Base-by-base conservation (phyloP, 2,113 vertebrate species). In the Canis aureus region DNA sequence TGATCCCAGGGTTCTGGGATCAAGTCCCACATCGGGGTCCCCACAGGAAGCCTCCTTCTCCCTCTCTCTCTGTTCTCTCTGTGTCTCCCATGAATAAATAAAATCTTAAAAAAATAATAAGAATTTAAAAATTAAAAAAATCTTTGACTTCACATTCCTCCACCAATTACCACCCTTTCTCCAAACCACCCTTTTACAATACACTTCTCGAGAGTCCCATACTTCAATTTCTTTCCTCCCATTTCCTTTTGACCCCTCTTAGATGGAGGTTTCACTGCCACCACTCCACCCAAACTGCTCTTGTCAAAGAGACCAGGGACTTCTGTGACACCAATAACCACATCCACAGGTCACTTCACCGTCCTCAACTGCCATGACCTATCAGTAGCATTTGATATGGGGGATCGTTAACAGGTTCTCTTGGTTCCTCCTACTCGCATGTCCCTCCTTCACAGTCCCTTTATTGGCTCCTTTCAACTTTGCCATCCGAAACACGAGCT, bases 401-500 rank as follows among this genome's bases (percentile, higher is more conserved):
- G 8, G 19, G 23, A 51, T 9, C 3, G 0, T 23, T 27, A 23
- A 35, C 32, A 49, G 23, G n/a, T 17, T 73, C 22, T 4, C 12
- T 22, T 17, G 87, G 55, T 64, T 49, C 32, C 53, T 79, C 55
- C 57, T 64, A 15, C 3, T 43, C 13, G 16, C 10, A 43, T 11
- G 5, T 15, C 29, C 27, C 22, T 59, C 27, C 19, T 19, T 16
- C 38, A 35, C 4, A 0, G 4, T 59, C 16, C 59, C 71, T 95
- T 55, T 11, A 66, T 57, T 10, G 27, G 8, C 5, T 25, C 29
- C 62, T 49, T 66, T 73, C 25, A 8, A 53, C 19, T n/a, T 35
- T 2, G 1, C 8, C 7, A 17, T 22, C 57, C 55, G 19, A 8
- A 19, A 66, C 27, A n/a, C 0, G 17, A 71, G 38, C 55, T 55